Base-by-base conservation (phyloP, 2,888 invertebrate species). In the Machimus rusticus region DNA sequence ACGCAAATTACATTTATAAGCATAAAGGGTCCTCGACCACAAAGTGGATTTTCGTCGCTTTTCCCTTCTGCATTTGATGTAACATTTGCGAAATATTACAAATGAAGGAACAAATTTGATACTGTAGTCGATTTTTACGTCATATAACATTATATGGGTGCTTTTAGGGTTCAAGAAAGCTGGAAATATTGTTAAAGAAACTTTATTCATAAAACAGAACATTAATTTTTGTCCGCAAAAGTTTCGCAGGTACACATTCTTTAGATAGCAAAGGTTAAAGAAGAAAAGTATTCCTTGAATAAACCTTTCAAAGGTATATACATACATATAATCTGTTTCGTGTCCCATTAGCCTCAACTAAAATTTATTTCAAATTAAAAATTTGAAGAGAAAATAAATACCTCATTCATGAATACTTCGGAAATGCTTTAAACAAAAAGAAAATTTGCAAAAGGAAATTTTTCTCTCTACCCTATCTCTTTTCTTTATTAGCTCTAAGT, bases 1-100 rank as follows among this genome's bases (percentile, higher is more conserved):
- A 78, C 39, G 78, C 78, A 46, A 78, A 78, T 78, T 78, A 78
- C 78, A 28, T 78, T 78, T 37, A 46, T 39, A 43, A 78, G 78
- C 78, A 78, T 39, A 78, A 76, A 76, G 23, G 43, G 78, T 37
- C 39, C 43, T 43, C 43, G 46, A 23, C 39, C 76, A 34, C 76
- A 76, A 76, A 76, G 76, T 76, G 76, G 37, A 76, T 76, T 37
- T 34, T 37, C 76, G 37, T n/a, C 28, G 76, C 37, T 76, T 37
- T 76, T 31, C 43, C 78, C 37, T 43, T 46, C 43, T 39, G 46
- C 37, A 78, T 78, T 78, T 28, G 39, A 78, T 43, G 78, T 78
- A 78, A 39, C 78, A 78, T 78, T 78, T 78, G 78, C 43, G 78
- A 43, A 9, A 78, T 37, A 39, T 78, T 78, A 78, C 46, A 46